Evolutionary conservation across 2,888 invertebrate genomes (phyloP).

Genomic region (Acanthosepion pharaonis): DNA sequence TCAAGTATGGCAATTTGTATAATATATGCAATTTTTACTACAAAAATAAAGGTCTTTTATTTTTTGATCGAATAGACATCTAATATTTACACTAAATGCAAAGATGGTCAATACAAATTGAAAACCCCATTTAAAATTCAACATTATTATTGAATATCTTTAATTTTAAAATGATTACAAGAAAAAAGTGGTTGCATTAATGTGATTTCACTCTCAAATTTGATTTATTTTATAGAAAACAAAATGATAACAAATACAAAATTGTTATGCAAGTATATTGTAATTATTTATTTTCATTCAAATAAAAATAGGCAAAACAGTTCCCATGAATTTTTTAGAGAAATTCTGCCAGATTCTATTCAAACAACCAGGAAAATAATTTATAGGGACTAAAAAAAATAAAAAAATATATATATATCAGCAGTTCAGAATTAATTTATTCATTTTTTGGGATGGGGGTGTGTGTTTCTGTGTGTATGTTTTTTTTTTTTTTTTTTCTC

Average conservation of each 20-base stretch:
- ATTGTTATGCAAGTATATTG: neutral
- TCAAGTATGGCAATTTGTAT: neutral
- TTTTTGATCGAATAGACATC: too few relatives aligned
- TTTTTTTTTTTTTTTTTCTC: neutral
- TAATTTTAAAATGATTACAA: too few relatives aligned
- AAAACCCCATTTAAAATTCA: too few relatives aligned
- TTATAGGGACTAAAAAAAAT: neutral
- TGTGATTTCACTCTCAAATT: too few relatives aligned
- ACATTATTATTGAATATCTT: too few relatives aligned
- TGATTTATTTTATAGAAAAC: too few relatives aligned
- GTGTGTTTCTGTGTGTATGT: neutral
- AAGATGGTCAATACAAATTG: too few relatives aligned
- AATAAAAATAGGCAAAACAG: neutral
- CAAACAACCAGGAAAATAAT: neutral
- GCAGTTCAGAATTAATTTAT: neutral
- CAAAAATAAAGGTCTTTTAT: too few relatives aligned
- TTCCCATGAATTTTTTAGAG: neutral
- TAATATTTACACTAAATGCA: too few relatives aligned
- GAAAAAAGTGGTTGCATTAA: too few relatives aligned
- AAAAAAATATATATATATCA: neutral
- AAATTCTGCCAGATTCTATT: neutral
- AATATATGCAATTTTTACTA: neutral
- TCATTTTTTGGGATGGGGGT: neutral
- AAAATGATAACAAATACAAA: conserved; percentile 2
- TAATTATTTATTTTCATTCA: conserved; percentile 15